Evolutionary conservation across 2,888 invertebrate genomes (phyloP).

Genomic region (Drosophila stalkeri): DNA sequence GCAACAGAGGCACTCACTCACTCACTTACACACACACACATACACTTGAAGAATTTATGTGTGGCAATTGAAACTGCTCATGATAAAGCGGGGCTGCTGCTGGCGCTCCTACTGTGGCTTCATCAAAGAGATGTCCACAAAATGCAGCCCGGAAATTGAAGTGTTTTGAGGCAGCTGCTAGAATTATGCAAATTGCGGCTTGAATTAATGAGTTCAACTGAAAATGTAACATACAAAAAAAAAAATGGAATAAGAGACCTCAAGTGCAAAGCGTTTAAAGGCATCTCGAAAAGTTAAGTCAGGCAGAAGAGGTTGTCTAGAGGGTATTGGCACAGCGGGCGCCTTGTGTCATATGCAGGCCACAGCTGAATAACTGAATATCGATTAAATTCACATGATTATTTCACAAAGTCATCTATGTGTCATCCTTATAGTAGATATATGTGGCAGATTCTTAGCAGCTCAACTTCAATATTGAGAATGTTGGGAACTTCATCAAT

Average conservation of each 20-base stretch:
- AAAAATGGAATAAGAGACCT: background rate
- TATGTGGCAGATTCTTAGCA: background rate
- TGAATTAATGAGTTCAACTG: conserved; percentile 58
- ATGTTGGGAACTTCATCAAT: conserved; percentile 13
- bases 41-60: conserved; percentile 49
- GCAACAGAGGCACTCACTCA: conserved; percentile 1
- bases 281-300: conserved; percentile 4
- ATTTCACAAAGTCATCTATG: background rate
- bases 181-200: conserved; percentile 70
- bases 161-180: conserved; percentile 28
- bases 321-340: conserved; percentile 31
- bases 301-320: conserved; percentile 4
- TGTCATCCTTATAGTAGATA: background rate
- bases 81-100: conserved; percentile 36
- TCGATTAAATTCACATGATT: conserved; percentile 16
- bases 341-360: conserved; percentile 21
- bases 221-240: background rate
- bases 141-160: conserved; percentile 37
- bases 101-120: background rate
- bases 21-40: background rate
- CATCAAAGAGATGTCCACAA: conserved; percentile 73
- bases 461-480: background rate
- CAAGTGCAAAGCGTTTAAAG: conserved; percentile 11
- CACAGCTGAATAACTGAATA: conserved; percentile 14
- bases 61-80: conserved; percentile 35